phyloP scores from a whole-genome alignment of 2,888 invertebrate genomes.

The Saturnia pavonia region DNA sequence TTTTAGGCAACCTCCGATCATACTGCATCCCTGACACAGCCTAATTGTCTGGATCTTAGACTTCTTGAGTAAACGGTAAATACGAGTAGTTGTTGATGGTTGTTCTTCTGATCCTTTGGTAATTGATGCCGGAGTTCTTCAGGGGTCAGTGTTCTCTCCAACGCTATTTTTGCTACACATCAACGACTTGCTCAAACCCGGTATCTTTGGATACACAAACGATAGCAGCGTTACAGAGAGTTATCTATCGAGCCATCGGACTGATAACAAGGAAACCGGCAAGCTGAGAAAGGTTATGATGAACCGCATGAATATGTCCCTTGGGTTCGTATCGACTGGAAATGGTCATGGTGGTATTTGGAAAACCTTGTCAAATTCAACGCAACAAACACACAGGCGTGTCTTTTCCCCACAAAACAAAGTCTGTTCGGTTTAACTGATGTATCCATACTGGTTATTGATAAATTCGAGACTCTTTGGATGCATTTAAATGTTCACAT shows the following conservation, averaged over 20 bases:
- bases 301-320: background rate
- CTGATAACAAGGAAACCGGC: background rate
- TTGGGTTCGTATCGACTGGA: background rate
- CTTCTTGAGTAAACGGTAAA: background rate
- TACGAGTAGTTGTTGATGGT: background rate
- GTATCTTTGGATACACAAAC: background rate
- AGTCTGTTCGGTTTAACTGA: background rate
- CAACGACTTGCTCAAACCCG: background rate
- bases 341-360: no score
- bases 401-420: background rate
- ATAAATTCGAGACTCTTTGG: background rate
- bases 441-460: background rate
- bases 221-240: background rate
- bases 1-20: no score
- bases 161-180: background rate
- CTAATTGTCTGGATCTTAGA: no score
- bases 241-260: background rate
- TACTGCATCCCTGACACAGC: no score
- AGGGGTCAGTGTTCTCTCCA: background rate
- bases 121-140: background rate
- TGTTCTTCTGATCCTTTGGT: background rate
- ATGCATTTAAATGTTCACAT: background rate
- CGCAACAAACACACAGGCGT: background rate
- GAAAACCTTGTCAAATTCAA: background rate
- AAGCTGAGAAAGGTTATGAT: background rate